These are phyloP conservation scores for Pissodes strobi DNA, from an alignment of 1,140 invertebrate genomes.

Conservation along the genomic window DNA sequence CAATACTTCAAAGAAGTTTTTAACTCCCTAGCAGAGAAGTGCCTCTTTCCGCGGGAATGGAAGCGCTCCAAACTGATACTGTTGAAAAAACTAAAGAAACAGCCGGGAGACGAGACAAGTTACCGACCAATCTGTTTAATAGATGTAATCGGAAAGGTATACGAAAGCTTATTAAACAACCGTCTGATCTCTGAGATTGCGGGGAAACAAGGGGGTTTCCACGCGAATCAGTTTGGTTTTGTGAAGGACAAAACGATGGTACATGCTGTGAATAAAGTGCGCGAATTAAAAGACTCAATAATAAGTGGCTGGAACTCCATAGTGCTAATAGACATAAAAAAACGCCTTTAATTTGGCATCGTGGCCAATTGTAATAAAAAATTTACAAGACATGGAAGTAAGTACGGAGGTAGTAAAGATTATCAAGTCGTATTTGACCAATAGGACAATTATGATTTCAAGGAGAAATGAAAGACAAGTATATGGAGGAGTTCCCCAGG, in stretches of 20 bases:
- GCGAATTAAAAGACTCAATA: no score
- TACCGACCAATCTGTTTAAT: not conserved
- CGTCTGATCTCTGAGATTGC: not conserved
- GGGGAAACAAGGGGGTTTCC: not conserved
- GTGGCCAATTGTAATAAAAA: no score
- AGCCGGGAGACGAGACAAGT: not conserved
- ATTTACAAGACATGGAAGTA: not conserved
- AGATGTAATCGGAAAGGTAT: not conserved
- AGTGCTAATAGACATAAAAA: not conserved
- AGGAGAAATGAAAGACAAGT: not conserved
- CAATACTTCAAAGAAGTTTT: not conserved
- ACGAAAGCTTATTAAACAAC: not conserved
- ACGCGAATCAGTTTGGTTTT: no score
- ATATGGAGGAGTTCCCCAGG: not conserved
- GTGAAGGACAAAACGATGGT: no score
- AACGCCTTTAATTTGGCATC: not conserved
- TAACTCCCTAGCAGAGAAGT: no score
- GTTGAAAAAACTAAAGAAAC: not conserved
- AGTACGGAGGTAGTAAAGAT: not conserved
- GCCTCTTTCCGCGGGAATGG: not conserved
- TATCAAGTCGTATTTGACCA: not conserved
- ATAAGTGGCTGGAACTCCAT: no score
- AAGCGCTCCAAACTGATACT: not conserved
- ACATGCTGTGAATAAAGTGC: not conserved
- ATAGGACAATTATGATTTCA: not conserved